Percentiles rank a stretch among this genome's conserved stretches.
These are phyloP conservation scores for Helicoverpa armigera DNA, from an alignment of 1,140 invertebrate genomes.

Conservation along the genomic window DNA sequence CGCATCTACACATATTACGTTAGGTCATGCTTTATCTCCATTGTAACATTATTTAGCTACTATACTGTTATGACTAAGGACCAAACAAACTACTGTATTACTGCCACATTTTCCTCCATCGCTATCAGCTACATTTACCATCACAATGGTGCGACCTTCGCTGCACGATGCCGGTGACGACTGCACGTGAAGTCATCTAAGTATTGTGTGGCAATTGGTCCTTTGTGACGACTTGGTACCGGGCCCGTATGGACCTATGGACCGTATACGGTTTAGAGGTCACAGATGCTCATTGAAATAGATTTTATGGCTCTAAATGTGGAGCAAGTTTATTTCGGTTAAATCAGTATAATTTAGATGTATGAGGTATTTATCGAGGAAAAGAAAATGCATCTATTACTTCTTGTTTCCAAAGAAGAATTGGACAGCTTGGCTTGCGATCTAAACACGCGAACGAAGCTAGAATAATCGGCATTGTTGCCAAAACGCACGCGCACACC, in stretches of 20 bases:
- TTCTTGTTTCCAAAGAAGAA: constrained; percentile 14
- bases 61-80: neutral
- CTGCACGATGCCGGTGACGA: constrained; percentile 15
- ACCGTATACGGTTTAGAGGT: neutral
- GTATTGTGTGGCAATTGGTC: constrained; percentile 30
- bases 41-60: too few relatives aligned
- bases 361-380: too few relatives aligned
- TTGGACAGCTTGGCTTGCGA: constrained; percentile 1
- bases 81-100: constrained; percentile 2
- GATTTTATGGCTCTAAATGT: neutral
- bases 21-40: too few relatives aligned
- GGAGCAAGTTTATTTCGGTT: neutral
- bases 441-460: constrained; percentile 26
- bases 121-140: constrained; percentile 19
- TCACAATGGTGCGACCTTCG: constrained; percentile 22
- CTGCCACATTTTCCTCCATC: neutral
- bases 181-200: constrained; percentile 37
- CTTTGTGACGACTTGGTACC: constrained; percentile 9
- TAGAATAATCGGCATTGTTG: constrained; percentile 35
- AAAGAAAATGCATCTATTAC: neutral
- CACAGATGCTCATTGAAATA: constrained; percentile 11
- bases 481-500: constrained; percentile 22
- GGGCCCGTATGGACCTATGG: neutral
- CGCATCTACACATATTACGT: too few relatives aligned
- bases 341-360: neutral